These are phyloP conservation scores for Siniperca scherzeri DNA, from an alignment of 2,797 vertebrate species.

Conservation along the genomic window DNA sequence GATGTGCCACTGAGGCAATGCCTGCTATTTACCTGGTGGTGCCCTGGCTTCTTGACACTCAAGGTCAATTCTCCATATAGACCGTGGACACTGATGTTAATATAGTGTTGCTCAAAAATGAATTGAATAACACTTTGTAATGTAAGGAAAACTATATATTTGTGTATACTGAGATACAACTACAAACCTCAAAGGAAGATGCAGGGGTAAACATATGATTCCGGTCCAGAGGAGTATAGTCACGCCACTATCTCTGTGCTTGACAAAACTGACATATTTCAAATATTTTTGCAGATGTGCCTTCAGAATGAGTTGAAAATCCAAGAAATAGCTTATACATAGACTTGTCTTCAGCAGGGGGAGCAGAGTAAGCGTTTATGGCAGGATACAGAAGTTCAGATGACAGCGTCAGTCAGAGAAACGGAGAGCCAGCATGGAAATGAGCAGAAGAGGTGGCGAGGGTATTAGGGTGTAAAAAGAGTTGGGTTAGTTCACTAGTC, in stretches of 20 bases:
- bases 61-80: slow-evolving; percentile 20
- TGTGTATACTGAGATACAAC: not conserved
- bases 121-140: slow-evolving; percentile 7
- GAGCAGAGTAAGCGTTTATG: slow-evolving; percentile 39
- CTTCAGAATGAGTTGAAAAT: slow-evolving; percentile 27
- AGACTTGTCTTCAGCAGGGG: slow-evolving; percentile 28
- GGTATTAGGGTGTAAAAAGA: not conserved
- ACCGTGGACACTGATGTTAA: slow-evolving; percentile 8
- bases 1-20: slow-evolving; percentile 52
- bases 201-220: slow-evolving; percentile 23
- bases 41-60: slow-evolving; percentile 25
- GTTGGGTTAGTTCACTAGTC: slow-evolving; percentile 15
- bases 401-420: slow-evolving; percentile 26
- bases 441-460: slow-evolving; percentile 6
- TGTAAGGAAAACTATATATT: not conserved
- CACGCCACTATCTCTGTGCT: slow-evolving; percentile 16
- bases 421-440: not conserved
- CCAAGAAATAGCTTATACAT: slow-evolving; percentile 19
- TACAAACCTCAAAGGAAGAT: not conserved
- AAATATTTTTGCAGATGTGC: slow-evolving; percentile 21
- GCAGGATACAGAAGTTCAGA: slow-evolving; percentile 36
- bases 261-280: slow-evolving; percentile 14
- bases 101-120: not conserved
- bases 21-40: slow-evolving; percentile 56
- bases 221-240: not conserved